Evolutionary conservation across 1,140 invertebrate species (phyloP).

Genomic region (Drosophila elegans): DNA sequence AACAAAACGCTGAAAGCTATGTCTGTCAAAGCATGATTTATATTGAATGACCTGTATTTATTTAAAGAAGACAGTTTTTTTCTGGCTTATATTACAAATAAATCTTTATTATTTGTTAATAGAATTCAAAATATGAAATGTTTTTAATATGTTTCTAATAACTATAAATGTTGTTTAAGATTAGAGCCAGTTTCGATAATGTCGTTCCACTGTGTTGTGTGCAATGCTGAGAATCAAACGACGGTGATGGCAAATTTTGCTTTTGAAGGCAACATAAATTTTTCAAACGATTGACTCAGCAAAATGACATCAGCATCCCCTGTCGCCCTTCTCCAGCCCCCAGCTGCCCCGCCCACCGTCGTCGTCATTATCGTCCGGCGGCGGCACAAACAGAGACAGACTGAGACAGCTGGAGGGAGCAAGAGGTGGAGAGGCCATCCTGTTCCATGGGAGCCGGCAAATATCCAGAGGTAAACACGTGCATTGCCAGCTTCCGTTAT

Average conservation of each 20-base stretch:
- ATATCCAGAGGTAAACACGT: slow-evolving; percentile 81
- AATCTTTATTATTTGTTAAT: too few relatives aligned
- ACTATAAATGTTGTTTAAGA: too few relatives aligned
- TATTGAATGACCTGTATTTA: too few relatives aligned
- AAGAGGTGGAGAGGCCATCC: slow-evolving; percentile 9
- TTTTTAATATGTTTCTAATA: too few relatives aligned
- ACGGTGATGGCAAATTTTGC: slow-evolving; percentile 73
- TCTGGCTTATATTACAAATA: too few relatives aligned
- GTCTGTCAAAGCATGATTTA: too few relatives aligned
- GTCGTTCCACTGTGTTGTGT: slow-evolving; percentile 11
- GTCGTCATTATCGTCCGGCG: slow-evolving; percentile 38
- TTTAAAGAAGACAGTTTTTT: too few relatives aligned
- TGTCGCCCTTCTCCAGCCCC: neutral
- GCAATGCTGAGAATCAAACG: slow-evolving; percentile 45
- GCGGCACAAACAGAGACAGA: slow-evolving; percentile 28
- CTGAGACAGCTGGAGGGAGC: slow-evolving; percentile 2
- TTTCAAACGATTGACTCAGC: slow-evolving; percentile 82
- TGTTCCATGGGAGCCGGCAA: slow-evolving; percentile 44
- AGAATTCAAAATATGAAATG: too few relatives aligned
- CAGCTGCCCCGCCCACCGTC: neutral
- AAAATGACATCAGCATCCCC: slow-evolving; percentile 73
- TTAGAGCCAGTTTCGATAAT: too few relatives aligned
- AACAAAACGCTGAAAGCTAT: too few relatives aligned
- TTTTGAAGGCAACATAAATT: slow-evolving; percentile 83
- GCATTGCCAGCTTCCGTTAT: slow-evolving; percentile 80